Evolutionary conservation across 2,797 vertebrate species (phyloP).

Genomic region (Tangara arthus): DNA sequence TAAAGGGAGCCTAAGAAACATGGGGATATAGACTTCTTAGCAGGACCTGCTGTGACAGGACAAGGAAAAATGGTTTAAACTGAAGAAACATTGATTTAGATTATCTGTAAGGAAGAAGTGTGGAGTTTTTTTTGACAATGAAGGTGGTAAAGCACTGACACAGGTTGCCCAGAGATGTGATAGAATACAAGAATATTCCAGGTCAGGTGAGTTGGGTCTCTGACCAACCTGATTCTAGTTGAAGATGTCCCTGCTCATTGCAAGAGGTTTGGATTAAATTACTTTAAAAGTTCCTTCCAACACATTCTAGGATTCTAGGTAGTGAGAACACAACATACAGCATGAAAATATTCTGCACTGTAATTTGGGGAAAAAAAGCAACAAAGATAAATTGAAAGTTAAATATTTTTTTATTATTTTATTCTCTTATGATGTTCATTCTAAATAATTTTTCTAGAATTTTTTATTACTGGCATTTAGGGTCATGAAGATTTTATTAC

Average conservation of each 20-base stretch:
- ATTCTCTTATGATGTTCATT: not conserved
- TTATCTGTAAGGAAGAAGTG: not conserved
- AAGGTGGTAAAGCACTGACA: not conserved
- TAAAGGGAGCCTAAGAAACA: not conserved
- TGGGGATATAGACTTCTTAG: not conserved
- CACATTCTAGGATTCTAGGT: not conserved
- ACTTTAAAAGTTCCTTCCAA: not conserved
- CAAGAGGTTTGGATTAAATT: not conserved
- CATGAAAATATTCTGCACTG: not conserved
- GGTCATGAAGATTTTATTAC: not conserved
- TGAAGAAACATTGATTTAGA: not conserved
- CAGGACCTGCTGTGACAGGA: no score
- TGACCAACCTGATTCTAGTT: not conserved
- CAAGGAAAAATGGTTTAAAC: not conserved
- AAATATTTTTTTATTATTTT: not conserved
- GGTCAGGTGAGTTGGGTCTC: not conserved
- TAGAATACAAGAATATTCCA: not conserved
- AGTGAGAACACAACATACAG: not conserved
- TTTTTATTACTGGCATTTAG: not conserved
- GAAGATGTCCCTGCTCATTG: not conserved
- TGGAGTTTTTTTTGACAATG: not conserved
- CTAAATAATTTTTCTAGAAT: not conserved
- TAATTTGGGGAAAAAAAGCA: not conserved
- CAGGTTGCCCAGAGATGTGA: not conserved
- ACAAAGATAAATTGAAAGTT: not conserved